Conservation (phyloP, 1,140 invertebrate genomes). For the Melipona quadrifasciata region DNA sequence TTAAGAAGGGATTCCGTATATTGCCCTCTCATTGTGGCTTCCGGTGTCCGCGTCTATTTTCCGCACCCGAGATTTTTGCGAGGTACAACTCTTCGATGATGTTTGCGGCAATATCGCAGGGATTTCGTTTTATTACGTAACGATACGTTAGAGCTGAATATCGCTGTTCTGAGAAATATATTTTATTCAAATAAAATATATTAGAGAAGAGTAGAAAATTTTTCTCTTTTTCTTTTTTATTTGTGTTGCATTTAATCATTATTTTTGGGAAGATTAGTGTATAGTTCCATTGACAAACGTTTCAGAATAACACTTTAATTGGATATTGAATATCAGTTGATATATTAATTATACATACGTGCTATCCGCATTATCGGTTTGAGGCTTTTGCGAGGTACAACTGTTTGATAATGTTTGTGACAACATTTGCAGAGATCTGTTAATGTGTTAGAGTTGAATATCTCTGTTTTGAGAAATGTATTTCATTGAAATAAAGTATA, state of each 20-base stretch:
- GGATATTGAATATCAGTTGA: too few relatives aligned
- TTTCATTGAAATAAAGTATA: too few relatives aligned
- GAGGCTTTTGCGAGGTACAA: not conserved
- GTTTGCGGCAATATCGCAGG: not conserved
- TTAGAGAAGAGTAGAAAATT: not conserved
- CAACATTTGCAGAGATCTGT: not conserved
- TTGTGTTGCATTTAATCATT: not conserved
- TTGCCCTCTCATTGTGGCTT: not conserved
- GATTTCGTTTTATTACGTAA: not conserved
- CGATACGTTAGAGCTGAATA: not conserved
- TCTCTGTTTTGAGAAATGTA: too few relatives aligned
- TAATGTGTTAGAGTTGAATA: not conserved
- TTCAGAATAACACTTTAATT: not conserved
- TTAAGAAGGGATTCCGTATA: not conserved
- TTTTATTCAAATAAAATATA: too few relatives aligned
- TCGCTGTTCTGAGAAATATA: not conserved
- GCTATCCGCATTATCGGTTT: not conserved
- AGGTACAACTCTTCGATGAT: not conserved
- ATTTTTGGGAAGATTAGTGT: too few relatives aligned
- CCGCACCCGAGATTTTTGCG: not conserved
- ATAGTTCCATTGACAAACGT: not conserved
- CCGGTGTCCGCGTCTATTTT: not conserved
- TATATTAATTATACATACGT: too few relatives aligned
- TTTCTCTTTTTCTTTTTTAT: not conserved
- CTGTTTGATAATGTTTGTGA: not conserved